Evolutionary conservation across 2,888 invertebrate genomes (phyloP), one percentile per base, ranked within the genome.

Genomic region (Amiota mariae): DNA sequence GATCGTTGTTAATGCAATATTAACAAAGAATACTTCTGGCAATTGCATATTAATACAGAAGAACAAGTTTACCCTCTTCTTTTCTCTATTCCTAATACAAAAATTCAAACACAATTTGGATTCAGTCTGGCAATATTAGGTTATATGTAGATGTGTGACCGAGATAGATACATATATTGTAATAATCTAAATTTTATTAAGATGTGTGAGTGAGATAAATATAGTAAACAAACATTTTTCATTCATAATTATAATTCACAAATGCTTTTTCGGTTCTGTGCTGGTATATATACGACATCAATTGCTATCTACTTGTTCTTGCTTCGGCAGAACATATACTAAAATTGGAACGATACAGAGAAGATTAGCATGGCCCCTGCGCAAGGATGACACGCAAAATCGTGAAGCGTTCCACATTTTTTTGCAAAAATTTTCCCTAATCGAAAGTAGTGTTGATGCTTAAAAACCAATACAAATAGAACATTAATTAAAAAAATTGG

Each of bases 331-430:
- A 93, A 93, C 93, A 93, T 93, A 93, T 93, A 93, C 94, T 94
- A 95, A 94, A 95, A 94, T 95, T 95, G 94, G 94, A 95, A 95
- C 94, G 94, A 95, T 95, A 95, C 94, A 95, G 95, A 95, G 95
- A 95, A 95, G 95, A 95, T 95, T 94, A 95, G 94, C 95, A 95
- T 95, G 94, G 94, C 94, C 94, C 94, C 94, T 95, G 94, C 94
- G 94, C 94, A 95, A 95, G 95, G 94, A 95, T 95, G 95, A 95
- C 94, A 95, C 94, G 95, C 95, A 95, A 95, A 95, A 94, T 95
- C 95, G 94, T 95, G 94, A 95, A 94, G 94, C 94, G 94, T 94
- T 89, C 88, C 88, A 88, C 88, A 89, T 88, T 89, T 89, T 89
- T 89, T 88, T 36, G 36, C 6, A 36, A 36, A 36, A 36, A 36